These are phyloP conservation scores for Lamellibrachia luymesi DNA, from an alignment of 1,140 invertebrate genomes.

Conservation along the genomic window DNA sequence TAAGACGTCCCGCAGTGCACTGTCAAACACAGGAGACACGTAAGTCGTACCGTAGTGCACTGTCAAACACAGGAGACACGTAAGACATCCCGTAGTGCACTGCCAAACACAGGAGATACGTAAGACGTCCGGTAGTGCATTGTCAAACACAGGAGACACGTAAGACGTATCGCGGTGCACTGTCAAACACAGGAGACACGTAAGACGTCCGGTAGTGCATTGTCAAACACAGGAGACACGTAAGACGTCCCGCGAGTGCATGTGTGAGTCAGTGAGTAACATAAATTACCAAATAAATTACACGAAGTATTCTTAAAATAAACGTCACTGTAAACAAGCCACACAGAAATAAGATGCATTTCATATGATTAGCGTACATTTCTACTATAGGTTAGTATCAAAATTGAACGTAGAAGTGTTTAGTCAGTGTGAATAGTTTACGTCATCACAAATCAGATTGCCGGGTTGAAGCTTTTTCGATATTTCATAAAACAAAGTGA, in stretches of 20 bases:
- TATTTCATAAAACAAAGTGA: not conserved
- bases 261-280: not conserved
- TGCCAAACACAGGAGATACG: slow-evolving; percentile 38
- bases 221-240: too few relatives aligned
- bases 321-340: too few relatives aligned
- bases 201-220: too few relatives aligned
- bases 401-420: not conserved
- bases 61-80: not conserved
- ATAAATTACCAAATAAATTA: not conserved
- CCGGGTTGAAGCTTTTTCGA: not conserved
- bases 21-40: not conserved
- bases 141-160: slow-evolving; percentile 44
- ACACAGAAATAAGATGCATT: not conserved
- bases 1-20: slow-evolving; percentile 38
- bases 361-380: not conserved
- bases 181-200: too few relatives aligned
- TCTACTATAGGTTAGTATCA: not conserved
- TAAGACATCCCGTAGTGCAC: not conserved
- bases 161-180: slow-evolving; percentile 38
- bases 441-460: not conserved
- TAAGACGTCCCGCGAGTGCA: not conserved
- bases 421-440: not conserved
- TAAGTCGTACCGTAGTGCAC: not conserved
- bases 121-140: too few relatives aligned
- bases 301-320: not conserved